A percentile compares a stretch with the other conserved stretches of the same genome.
These are phyloP conservation scores for Agrotis puta DNA, from an alignment of 2,888 invertebrate genomes.

Conservation along the genomic window DNA sequence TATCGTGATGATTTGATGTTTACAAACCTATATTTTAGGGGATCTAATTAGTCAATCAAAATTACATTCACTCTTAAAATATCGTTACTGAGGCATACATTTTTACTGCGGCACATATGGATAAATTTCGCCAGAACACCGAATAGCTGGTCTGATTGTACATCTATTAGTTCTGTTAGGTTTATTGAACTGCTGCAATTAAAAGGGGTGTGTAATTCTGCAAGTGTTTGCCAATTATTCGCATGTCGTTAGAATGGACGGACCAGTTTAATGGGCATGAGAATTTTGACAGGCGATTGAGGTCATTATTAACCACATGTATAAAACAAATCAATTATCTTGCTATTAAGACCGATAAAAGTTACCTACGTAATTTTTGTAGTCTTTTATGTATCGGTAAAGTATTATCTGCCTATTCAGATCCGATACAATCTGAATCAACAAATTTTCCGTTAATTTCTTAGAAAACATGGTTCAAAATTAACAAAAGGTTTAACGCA, in stretches of 20 bases:
- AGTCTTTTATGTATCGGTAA: background rate
- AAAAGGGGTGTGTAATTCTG: constrained; percentile 37
- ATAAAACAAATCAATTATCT: constrained; percentile 40
- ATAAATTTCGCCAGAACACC: too few relatives aligned
- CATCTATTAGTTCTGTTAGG: constrained; percentile 55
- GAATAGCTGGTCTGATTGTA: constrained; percentile 4
- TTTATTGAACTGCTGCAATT: constrained; percentile 63
- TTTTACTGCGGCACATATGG: too few relatives aligned
- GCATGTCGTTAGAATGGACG: constrained; percentile 25
- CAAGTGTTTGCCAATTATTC: constrained; percentile 47
- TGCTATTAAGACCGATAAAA: constrained; percentile 26
- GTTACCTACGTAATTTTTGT: constrained; percentile 5
- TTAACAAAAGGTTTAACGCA: background rate
- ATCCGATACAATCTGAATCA: too few relatives aligned
- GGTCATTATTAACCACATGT: constrained; percentile 13
- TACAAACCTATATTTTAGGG: too few relatives aligned
- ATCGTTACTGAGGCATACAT: too few relatives aligned
- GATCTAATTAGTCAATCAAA: too few relatives aligned
- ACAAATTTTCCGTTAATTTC: background rate
- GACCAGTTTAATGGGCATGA: constrained; percentile 1
- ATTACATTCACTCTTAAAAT: too few relatives aligned
- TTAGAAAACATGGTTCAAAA: background rate
- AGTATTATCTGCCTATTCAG: background rate
- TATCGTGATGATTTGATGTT: too few relatives aligned
- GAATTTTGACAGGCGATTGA: constrained; percentile 34